Percentiles rank a stretch among this genome's conserved stretches.
Conservation (phyloP, 1,140 invertebrate genomes). For the Pollicipes pollicipes region DNA sequence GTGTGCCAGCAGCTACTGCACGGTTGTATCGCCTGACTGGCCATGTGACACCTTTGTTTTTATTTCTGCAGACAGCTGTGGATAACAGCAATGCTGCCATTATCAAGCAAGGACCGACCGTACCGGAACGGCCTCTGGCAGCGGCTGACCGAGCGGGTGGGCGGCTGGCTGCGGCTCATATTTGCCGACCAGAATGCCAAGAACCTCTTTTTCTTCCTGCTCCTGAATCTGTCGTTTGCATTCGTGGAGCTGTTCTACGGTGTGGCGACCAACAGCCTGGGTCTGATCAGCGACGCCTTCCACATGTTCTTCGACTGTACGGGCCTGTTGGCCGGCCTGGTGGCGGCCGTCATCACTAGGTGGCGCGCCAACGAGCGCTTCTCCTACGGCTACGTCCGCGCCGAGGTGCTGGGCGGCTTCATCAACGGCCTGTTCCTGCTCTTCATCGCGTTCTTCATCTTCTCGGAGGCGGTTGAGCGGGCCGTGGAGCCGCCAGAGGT, state of each 20-base stretch:
- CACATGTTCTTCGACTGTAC: conserved; percentile 99
- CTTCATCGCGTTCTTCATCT: conserved; percentile 90
- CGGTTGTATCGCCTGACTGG: too few relatives aligned
- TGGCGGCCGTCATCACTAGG: conserved; percentile 55
- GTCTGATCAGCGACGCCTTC: conserved; percentile 93
- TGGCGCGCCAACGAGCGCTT: conserved; percentile 87
- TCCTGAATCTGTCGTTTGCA: conserved; percentile 85
- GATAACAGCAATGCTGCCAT: conserved; percentile 56
- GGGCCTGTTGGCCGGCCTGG: conserved; percentile 76
- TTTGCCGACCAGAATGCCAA: conserved; percentile 81
- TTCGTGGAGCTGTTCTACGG: conserved; percentile 93
- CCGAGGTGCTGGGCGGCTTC: conserved; percentile 89
- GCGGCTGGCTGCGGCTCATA: conserved; percentile 64
- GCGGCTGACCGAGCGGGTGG: conserved; percentile 44
- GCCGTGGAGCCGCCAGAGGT: conserved; percentile 85
- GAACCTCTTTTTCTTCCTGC: conserved; percentile 84
- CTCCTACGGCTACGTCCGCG: conserved; percentile 88
- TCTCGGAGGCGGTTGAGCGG: conserved; percentile 82
- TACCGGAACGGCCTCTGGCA: conserved; percentile 37
- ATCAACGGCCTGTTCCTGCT: conserved; percentile 88
- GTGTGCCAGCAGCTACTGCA: too few relatives aligned
- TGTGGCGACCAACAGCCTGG: conserved; percentile 80
- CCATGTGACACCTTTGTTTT: too few relatives aligned
- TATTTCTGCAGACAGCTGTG: too few relatives aligned
- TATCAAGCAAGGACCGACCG: conserved; percentile 52